Conservation (phyloP, 2,797 vertebrate species). For the Falco concolor region DNA sequence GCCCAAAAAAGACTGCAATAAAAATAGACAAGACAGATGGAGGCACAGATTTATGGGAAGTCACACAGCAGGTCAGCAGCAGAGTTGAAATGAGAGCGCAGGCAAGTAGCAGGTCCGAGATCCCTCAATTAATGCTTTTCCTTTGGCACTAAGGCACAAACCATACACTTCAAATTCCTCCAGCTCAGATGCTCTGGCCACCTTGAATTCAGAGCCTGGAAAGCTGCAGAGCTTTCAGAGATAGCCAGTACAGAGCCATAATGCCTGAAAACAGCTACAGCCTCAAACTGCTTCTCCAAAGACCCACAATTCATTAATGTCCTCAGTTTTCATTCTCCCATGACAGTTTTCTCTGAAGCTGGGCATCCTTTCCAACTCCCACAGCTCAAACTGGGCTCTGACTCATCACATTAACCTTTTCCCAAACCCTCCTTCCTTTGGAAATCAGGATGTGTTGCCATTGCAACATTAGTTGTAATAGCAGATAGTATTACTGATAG, state of each 20-base stretch:
- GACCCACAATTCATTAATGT: neutral
- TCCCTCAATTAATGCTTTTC: neutral
- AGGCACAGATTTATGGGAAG: constrained; percentile 3
- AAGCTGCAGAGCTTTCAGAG: neutral
- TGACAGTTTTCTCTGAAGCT: neutral
- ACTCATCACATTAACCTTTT: neutral
- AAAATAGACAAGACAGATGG: constrained; percentile 24
- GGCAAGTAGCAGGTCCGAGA: neutral
- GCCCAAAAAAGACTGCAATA: neutral
- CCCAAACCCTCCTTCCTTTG: neutral
- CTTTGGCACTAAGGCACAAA: neutral
- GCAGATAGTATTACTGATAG: neutral
- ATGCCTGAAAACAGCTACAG: neutral
- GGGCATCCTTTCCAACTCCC: neutral
- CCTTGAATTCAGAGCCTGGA: neutral
- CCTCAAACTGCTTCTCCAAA: neutral
- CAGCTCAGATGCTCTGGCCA: neutral
- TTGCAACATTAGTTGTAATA: neutral
- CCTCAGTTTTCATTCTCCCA: neutral
- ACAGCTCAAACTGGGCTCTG: neutral
- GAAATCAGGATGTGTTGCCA: neutral
- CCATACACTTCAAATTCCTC: neutral
- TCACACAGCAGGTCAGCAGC: neutral
- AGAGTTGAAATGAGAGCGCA: neutral
- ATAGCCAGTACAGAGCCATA: neutral